These are phyloP conservation scores for Meteorus sp. DNA, from an alignment of 1,140 invertebrate species.

Conservation along the genomic window DNA sequence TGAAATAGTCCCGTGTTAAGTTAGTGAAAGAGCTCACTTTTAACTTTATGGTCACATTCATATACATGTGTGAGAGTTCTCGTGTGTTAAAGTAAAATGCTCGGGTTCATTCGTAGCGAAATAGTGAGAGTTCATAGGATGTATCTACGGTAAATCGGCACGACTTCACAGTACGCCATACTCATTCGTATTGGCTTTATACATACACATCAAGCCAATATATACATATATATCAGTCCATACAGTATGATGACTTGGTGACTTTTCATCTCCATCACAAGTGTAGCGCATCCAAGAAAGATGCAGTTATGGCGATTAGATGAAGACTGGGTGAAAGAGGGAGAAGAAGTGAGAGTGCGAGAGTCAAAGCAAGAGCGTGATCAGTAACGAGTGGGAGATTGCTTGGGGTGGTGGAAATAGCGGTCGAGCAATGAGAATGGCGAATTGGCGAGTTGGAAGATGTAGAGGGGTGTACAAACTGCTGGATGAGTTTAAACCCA, in stretches of 20 bases:
- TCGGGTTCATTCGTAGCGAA: no score
- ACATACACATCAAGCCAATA: no score
- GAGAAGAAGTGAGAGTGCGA: not conserved
- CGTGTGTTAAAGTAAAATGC: no score
- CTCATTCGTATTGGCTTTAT: no score
- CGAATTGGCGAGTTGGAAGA: not conserved
- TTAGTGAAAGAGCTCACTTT: no score
- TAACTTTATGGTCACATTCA: no score
- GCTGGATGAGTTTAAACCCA: conserved; percentile 8
- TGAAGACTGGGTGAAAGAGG: not conserved
- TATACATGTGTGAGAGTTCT: no score
- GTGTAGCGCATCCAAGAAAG: not conserved
- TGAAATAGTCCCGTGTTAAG: no score
- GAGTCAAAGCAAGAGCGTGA: no score
- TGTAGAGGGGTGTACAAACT: not conserved
- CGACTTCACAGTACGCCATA: conserved; percentile 15
- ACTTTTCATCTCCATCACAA: conserved; percentile 17
- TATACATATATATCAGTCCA: no score
- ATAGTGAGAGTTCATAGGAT: conserved; percentile 53
- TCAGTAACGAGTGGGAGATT: no score
- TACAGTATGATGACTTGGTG: no score
- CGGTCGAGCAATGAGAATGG: not conserved
- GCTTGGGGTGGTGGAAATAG: not conserved
- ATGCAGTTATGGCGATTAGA: not conserved
- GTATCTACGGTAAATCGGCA: conserved; percentile 39